Evolutionary conservation across 2,888 invertebrate species (phyloP), one percentile per base, ranked within the genome.

Genomic region (Prosopocoilus inquinatus): DNA sequence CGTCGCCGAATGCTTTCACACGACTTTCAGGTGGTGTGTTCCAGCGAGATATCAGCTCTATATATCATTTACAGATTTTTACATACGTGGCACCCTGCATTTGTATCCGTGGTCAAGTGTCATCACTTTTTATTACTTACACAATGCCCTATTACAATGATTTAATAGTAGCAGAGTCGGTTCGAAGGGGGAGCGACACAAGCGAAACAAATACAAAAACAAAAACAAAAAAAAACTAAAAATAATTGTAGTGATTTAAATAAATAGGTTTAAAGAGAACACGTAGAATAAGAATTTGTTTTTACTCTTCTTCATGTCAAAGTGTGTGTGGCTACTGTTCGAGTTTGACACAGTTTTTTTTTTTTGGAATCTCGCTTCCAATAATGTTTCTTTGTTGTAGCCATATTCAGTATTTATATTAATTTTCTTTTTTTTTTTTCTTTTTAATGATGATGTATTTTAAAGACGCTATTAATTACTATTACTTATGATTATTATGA

Each of bases 41-140:
- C 69, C 70, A 67, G 70, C 67, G 65, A 68, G 68, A 71, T 72
- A 71, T 73, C 70, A 71, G 71, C 70, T 68, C 70, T 75, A 64
- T 28, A 28, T 75, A 70, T 70, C 65, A 67, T 74, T 75, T 75
- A 68, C 74, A 75, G 75, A 74, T 75, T 71, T 71, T 71, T 69
- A 69, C 66, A 53, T 53, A 46, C 47, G 43, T 36, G 49, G 49
- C 48, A 57, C 47, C 47, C 46, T 50, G 48, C 55, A 47, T 55
- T 50, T 55, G 55, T 55, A 50, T 46, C 55, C 50, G 45, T 43
- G 51, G 41, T 55, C 46, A 50, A 55, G 47, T 55, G 47, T 55
- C 55, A 33, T 34, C 50, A 46, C 54, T 46, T 55, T 55, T 50
- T 50, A 47, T 50, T 44, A 36, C 45, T 39, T 44, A 45, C 45